Evolutionary conservation across 2,113 vertebrate genomes (phyloP), one percentile per base, ranked within the genome.

Genomic region (Dromas ardeola): DNA sequence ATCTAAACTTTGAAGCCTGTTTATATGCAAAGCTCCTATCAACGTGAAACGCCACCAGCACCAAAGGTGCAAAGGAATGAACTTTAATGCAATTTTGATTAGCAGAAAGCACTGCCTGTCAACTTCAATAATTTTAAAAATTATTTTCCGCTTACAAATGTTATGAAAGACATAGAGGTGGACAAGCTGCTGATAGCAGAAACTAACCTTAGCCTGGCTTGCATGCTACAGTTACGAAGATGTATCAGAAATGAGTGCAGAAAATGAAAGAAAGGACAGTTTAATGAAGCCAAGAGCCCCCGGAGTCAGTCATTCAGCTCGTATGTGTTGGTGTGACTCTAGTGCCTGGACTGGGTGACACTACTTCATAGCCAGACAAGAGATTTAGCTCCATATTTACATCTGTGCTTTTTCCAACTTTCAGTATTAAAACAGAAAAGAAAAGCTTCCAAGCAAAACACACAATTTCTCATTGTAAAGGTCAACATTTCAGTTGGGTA

Each of bases 321-420:
- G 1, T 34, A 40, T 1, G 0, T 3, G 1, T 10, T 29, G 12
- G 18, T 32, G 52, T 0, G 11, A 34, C 17, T 50, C 36, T 25
- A 27, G 9, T 21, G 43, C 22, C 40, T 21, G 42, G 43, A 25
- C 19, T 22, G 58, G 10, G 14, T n/a, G 58, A 38, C 25, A 30
- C 14, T 25, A 26, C 26, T 81, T 73, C 38, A 11, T 9, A 62
- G 36, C 21, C 49, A 81, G 30, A 19, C 10, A 26, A 14, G 22
- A 58, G 34, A 36, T 47, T 47, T 47, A 72, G n/a, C 22, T 53
- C 38, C 10, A 4, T 53, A 15, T 34, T 86, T 86, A 43, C 5
- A 8, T 13, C 40, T 58, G 14, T 86, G 32, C 25, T 72, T 67
- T 58, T 42, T 56, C 30, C 50, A 59, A 8, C 38, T 63, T 42